Percentiles rank a stretch among this genome's conserved stretches.
Conservation (phyloP, 1,140 invertebrate species). For the Leptoteleia sp. region DNA sequence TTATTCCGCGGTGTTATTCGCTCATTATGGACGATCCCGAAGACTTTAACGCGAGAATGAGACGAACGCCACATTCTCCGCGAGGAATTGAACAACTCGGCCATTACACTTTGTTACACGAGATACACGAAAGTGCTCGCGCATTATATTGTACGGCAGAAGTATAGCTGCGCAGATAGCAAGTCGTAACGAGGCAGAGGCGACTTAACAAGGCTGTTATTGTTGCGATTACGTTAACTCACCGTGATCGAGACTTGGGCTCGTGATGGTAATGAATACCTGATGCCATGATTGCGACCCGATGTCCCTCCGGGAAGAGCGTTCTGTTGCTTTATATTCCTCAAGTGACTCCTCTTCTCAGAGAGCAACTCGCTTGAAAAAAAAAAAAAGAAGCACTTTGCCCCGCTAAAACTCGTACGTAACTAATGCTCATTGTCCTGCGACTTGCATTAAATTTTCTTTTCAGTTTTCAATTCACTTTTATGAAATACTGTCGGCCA, state of each 20-base stretch:
- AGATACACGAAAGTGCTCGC: slow-evolving; percentile 62
- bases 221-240: slow-evolving; percentile 76
- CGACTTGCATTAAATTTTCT: too few relatives aligned
- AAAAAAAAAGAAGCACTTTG: too few relatives aligned
- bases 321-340: slow-evolving; percentile 59
- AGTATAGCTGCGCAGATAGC: slow-evolving; percentile 48
- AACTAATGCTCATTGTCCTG: too few relatives aligned
- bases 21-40: slow-evolving; percentile 60
- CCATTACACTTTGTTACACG: slow-evolving; percentile 70
- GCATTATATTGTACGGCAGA: slow-evolving; percentile 56
- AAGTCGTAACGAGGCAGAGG: slow-evolving; percentile 69
- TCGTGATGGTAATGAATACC: slow-evolving; percentile 74
- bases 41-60: slow-evolving; percentile 69
- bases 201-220: slow-evolving; percentile 75
- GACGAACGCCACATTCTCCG: slow-evolving; percentile 61
- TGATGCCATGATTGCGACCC: slow-evolving; percentile 64
- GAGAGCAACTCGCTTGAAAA: slow-evolving; percentile 33
- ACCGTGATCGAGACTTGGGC: slow-evolving; percentile 67
- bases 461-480: too few relatives aligned
- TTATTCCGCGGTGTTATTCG: slow-evolving; percentile 42
- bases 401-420: too few relatives aligned
- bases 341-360: slow-evolving; percentile 41
- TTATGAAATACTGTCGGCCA: too few relatives aligned
- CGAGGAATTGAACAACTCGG: slow-evolving; percentile 57
- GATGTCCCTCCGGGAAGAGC: slow-evolving; percentile 62